Percentiles rank a stretch among this genome's conserved stretches.
Conservation (phyloP, 1,140 invertebrate genomes). For the Leptestheria dahalacensis region DNA sequence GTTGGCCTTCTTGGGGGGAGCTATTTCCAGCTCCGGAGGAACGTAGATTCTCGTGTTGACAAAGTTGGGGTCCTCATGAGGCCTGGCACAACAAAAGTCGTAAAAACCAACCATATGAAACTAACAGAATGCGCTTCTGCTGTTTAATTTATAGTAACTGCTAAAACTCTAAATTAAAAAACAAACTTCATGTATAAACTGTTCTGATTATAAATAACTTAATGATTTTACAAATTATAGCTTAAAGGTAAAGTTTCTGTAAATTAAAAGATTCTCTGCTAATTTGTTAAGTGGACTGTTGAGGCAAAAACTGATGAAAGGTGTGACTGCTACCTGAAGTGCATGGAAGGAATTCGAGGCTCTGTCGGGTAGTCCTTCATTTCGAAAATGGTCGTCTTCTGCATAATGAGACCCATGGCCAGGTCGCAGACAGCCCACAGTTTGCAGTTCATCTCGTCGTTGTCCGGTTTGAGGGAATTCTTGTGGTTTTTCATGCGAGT, state of each 20-base stretch:
- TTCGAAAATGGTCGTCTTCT: constrained; percentile 72
- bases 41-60: constrained; percentile 53
- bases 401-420: constrained; percentile 71
- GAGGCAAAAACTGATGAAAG: too few relatives aligned
- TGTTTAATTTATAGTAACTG: too few relatives aligned
- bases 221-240: too few relatives aligned
- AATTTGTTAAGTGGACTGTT: too few relatives aligned
- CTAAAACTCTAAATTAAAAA: too few relatives aligned
- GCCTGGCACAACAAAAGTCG: too few relatives aligned
- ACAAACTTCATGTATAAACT: too few relatives aligned
- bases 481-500: constrained; percentile 85
- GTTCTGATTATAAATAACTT: too few relatives aligned
- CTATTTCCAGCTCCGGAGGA: constrained; percentile 15
- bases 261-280: too few relatives aligned
- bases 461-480: constrained; percentile 65
- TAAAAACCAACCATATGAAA: too few relatives aligned
- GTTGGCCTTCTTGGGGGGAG: constrained; percentile 8
- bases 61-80: constrained; percentile 46
- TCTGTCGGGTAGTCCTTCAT: constrained; percentile 75
- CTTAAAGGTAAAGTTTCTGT: too few relatives aligned
- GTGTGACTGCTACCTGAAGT: constrained; percentile 55
- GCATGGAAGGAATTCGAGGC: constrained; percentile 68
- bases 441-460: constrained; percentile 78
- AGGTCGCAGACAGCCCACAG: constrained; percentile 91
- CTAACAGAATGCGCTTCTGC: too few relatives aligned